These are phyloP conservation scores for Dinomys branickii DNA, from an alignment of 2,113 vertebrate genomes.

Conservation along the genomic window DNA sequence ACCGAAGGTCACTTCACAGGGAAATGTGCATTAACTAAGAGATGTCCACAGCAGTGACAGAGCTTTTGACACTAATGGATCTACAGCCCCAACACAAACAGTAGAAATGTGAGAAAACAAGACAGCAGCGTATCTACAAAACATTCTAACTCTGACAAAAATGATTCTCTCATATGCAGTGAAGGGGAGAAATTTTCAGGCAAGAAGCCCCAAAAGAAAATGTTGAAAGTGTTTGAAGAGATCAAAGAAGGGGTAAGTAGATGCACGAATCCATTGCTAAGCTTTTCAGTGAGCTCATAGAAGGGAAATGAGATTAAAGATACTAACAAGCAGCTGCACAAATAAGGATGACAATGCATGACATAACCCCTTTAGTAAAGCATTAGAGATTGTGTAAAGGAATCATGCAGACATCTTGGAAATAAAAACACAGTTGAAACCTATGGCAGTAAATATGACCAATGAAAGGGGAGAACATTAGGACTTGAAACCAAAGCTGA, in stretches of 20 bases:
- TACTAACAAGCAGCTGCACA: background rate
- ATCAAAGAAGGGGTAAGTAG: background rate
- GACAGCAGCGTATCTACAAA: background rate
- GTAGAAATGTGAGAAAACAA: background rate
- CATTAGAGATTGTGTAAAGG: background rate
- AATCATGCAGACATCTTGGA: background rate
- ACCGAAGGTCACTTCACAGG: background rate
- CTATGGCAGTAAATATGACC: background rate
- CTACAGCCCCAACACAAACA: background rate
- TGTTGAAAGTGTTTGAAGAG: background rate
- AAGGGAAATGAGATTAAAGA: background rate
- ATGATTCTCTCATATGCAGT: background rate
- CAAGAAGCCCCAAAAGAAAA: background rate
- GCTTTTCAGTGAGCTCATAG: background rate
- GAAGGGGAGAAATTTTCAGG: background rate
- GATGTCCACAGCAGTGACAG: background rate
- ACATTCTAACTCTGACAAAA: background rate
- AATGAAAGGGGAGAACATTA: background rate
- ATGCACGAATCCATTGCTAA: background rate
- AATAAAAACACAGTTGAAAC: background rate
- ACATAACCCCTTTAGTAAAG: background rate
- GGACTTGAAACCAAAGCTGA: background rate
- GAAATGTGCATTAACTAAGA: background rate
- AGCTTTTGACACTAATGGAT: background rate
- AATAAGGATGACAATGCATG: background rate